Conservation (phyloP, 2,797 vertebrate genomes). For the Pseudotriccus pelzelni region DNA sequence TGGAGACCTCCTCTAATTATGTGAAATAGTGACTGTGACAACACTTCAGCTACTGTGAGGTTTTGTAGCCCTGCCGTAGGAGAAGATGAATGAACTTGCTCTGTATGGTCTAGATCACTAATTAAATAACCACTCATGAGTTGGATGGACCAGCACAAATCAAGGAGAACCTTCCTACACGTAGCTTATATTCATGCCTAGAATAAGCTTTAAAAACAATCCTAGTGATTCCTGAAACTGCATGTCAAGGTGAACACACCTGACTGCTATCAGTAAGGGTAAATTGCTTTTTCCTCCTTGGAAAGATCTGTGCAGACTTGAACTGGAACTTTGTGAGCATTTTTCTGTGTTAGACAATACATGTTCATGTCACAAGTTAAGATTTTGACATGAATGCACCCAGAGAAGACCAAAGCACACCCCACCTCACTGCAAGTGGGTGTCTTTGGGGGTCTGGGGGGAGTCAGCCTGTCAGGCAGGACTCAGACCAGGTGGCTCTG, state of each 20-base stretch:
- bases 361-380: background rate
- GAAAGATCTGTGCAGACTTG: background rate
- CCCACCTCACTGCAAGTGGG: background rate
- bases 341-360: background rate
- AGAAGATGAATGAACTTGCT: background rate
- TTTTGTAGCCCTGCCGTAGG: conserved; percentile 13
- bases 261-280: background rate
- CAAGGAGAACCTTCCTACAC: background rate
- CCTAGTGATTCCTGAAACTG: background rate
- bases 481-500: background rate
- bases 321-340: background rate
- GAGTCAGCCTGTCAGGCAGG: background rate
- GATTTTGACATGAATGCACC: background rate
- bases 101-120: background rate
- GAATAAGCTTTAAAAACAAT: background rate
- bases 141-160: background rate
- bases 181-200: background rate
- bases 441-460: background rate
- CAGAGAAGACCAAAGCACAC: background rate
- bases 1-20: background rate
- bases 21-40: conserved; percentile 23
- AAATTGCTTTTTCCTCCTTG: background rate
- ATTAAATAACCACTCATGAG: conserved; percentile 2
- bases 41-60: background rate
- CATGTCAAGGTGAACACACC: background rate